Percentiles rank a stretch among this genome's conserved stretches.
Conservation (phyloP, 1,140 invertebrate genomes). For the Rhizoglyphus robini region DNA sequence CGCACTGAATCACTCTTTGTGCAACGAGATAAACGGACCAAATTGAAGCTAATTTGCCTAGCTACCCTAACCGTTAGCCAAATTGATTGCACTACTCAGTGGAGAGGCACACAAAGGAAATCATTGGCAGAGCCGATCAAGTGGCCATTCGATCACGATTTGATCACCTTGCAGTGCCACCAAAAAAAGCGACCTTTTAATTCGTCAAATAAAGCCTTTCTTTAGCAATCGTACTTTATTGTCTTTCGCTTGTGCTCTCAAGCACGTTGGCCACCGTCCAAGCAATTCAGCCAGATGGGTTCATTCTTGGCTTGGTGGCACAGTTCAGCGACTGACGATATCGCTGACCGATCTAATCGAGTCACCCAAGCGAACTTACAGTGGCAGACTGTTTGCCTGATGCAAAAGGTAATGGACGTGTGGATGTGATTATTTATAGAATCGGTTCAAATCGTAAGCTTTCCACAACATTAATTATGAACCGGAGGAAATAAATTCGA, state of each 20-base stretch:
- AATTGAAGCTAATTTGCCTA: constrained; percentile 5
- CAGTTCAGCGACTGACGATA: background rate
- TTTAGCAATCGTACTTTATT: no score
- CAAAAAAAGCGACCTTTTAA: no score
- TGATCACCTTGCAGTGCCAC: no score
- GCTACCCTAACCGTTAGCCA: background rate
- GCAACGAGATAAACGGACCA: background rate
- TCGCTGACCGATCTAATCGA: background rate
- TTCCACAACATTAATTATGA: no score
- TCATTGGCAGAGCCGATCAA: background rate
- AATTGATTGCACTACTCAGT: background rate
- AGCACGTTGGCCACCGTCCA: background rate
- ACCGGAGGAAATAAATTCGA: no score
- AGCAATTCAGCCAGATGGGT: background rate
- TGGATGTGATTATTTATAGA: no score
- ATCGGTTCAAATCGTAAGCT: no score
- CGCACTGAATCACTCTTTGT: background rate
- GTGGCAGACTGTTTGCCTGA: no score
- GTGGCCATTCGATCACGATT: background rate
- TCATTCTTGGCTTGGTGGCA: background rate
- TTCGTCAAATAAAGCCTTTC: no score
- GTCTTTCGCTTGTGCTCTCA: background rate
- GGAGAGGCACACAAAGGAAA: background rate
- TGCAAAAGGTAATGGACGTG: no score
- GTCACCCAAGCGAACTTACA: background rate